Evolutionary conservation across 1,140 invertebrate species (phyloP).

Genomic region (Papilio aristodemus): DNA sequence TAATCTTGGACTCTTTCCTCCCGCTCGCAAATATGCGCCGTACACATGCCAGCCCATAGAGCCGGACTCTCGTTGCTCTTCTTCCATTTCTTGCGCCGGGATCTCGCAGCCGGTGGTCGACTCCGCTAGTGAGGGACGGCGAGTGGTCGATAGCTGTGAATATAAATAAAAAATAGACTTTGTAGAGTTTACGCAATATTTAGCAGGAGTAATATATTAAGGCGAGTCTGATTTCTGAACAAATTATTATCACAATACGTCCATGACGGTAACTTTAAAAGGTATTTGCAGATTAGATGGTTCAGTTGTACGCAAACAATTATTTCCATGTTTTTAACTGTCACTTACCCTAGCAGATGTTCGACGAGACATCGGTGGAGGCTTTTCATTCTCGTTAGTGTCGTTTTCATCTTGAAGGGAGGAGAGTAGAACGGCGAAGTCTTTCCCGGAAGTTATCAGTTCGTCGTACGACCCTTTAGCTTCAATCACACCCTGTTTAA

Average conservation of each 20-base stretch:
- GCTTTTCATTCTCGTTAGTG: slow-evolving; percentile 56
- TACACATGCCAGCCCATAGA: slow-evolving; percentile 77
- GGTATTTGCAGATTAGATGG: too few relatives aligned
- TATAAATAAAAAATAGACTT: not conserved
- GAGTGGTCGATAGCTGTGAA: slow-evolving; percentile 63
- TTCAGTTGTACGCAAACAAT: not conserved
- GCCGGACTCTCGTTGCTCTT: slow-evolving; percentile 78
- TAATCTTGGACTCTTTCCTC: slow-evolving; percentile 59
- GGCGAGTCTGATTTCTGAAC: too few relatives aligned
- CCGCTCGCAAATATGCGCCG: slow-evolving; percentile 71
- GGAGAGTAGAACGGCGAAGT: slow-evolving; percentile 84
- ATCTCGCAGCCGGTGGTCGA: slow-evolving; percentile 60
- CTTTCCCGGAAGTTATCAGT: slow-evolving; percentile 81
- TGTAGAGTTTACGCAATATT: not conserved
- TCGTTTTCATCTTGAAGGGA: slow-evolving; percentile 72
- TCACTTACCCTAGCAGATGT: slow-evolving; percentile 68
- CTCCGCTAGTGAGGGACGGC: slow-evolving; percentile 64
- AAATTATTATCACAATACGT: too few relatives aligned
- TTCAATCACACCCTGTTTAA: slow-evolving; percentile 74
- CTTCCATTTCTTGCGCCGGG: slow-evolving; percentile 74
- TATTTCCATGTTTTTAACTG: not conserved
- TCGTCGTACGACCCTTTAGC: slow-evolving; percentile 81
- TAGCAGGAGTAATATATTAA: too few relatives aligned
- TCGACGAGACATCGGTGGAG: slow-evolving; percentile 60
- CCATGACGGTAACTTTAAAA: too few relatives aligned